A percentile compares a stretch with the other conserved stretches of the same genome.
Evolutionary conservation across 2,888 invertebrate genomes (phyloP).

Genomic region (Amphiduros pacificus): DNA sequence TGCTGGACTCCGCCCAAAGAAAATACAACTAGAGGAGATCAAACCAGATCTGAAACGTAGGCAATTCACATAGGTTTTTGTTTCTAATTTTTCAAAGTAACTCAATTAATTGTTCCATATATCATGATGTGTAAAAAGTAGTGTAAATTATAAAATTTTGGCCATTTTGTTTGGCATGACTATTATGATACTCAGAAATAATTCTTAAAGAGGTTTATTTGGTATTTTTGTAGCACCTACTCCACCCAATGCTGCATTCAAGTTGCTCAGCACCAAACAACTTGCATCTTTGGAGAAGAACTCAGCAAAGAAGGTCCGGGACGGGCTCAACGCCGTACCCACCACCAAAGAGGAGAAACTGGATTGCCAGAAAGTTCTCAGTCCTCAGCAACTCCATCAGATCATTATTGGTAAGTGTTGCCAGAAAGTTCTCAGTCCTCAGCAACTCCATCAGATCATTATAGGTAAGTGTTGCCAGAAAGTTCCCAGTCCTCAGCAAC

Average conservation of each 20-base stretch:
- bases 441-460: constrained; percentile 54
- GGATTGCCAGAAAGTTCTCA: constrained; percentile 50
- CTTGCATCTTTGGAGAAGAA: constrained; percentile 38
- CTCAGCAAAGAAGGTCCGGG: constrained; percentile 32
- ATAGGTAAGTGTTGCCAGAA: constrained; percentile 54
- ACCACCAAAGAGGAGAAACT: constrained; percentile 49
- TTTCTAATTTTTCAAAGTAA: too few relatives aligned
- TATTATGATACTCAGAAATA: too few relatives aligned
- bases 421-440: constrained; percentile 54
- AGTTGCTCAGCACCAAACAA: constrained; percentile 51
- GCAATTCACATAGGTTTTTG: too few relatives aligned
- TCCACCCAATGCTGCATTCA: constrained; percentile 52
- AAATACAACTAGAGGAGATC: constrained; percentile 48
- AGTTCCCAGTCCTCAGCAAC: constrained; percentile 53
- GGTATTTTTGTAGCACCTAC: constrained; percentile 39
- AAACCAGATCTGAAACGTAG: constrained; percentile 46
- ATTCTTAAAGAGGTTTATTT: not conserved
- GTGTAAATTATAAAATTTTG: not conserved
- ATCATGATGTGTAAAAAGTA: too few relatives aligned
- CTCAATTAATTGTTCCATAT: too few relatives aligned
- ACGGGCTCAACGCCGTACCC: constrained; percentile 52
- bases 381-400: constrained; percentile 55
- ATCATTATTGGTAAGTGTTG: constrained; percentile 53
- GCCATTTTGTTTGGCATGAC: not conserved
- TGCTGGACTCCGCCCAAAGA: constrained; percentile 50